Evolutionary conservation across 2,888 invertebrate species (phyloP).

Genomic region (Ectobius pallidus): DNA sequence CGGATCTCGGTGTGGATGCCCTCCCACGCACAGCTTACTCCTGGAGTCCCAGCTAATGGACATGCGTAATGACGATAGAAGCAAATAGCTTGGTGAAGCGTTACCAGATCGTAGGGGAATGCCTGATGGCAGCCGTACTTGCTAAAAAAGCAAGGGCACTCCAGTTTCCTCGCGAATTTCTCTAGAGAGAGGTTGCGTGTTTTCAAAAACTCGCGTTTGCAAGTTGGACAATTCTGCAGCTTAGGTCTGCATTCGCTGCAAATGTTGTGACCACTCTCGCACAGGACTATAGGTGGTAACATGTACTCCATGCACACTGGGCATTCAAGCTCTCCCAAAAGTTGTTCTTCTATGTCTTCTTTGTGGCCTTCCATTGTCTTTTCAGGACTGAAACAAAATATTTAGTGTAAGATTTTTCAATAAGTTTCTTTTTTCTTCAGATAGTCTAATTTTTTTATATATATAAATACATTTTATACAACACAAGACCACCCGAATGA

Average conservation of each 20-base stretch:
- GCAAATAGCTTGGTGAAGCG: background rate
- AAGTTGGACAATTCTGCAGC: background rate
- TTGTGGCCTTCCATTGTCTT: too few relatives aligned
- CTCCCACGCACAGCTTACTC: background rate
- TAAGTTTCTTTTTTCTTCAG: too few relatives aligned
- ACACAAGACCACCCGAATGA: too few relatives aligned
- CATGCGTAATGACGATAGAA: background rate
- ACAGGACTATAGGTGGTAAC: slow-evolving; percentile 1
- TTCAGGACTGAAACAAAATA: too few relatives aligned
- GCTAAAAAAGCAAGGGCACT: slow-evolving; percentile 9
- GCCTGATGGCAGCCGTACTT: background rate
- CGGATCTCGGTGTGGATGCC: background rate
- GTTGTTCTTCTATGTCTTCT: too few relatives aligned
- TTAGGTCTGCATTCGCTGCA: slow-evolving; percentile 7
- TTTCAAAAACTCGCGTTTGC: background rate
- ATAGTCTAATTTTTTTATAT: too few relatives aligned
- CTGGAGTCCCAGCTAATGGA: background rate
- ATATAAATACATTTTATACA: too few relatives aligned
- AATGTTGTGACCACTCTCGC: slow-evolving; percentile 18
- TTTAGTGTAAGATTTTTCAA: too few relatives aligned
- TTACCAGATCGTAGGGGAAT: background rate
- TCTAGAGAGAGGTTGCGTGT: background rate
- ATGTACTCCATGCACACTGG: slow-evolving; percentile 20
- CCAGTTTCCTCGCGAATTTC: background rate
- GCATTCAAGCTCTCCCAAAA: background rate